Evolutionary conservation across 2,113 vertebrate genomes (phyloP).

Genomic region (Microcebus ravelobensis): DNA sequence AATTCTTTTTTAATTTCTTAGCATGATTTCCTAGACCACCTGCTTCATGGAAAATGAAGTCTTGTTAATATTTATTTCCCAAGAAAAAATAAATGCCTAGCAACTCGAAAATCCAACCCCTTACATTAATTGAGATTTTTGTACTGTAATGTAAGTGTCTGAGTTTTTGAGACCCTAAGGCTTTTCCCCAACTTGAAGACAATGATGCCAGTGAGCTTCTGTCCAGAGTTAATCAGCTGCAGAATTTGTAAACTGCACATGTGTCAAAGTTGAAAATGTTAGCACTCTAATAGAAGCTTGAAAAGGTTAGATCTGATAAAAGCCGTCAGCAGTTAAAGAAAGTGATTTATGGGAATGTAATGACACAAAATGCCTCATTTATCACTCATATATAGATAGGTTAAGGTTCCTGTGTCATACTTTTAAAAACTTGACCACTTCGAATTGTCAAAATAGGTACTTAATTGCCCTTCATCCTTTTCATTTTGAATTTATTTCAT

Average conservation of each 20-base stretch:
- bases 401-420: conserved; percentile 95
- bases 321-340: conserved; percentile 96
- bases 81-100: conserved; percentile 53
- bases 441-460: conserved; percentile 90
- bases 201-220: conserved; percentile 85
- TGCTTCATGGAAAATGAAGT: conserved; percentile 37
- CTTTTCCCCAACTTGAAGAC: conserved; percentile 85
- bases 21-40: not conserved
- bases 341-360: conserved; percentile 99
- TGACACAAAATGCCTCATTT: conserved; percentile 99
- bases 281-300: conserved; percentile 97
- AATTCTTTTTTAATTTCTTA: not conserved
- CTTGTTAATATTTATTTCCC: conserved; percentile 63
- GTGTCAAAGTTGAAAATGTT: conserved; percentile 99
- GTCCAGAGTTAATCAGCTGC: conserved; percentile 97
- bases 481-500: conserved; percentile 86
- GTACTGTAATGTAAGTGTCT: conserved; percentile 59
- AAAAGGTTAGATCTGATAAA: conserved; percentile 99
- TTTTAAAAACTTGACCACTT: conserved; percentile 95
- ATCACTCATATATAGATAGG: conserved; percentile 94
- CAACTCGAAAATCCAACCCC: conserved; percentile 21
- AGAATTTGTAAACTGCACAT: conserved; percentile 96
- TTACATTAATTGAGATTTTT: conserved; percentile 73
- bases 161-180: conserved; percentile 78
- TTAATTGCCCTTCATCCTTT: conserved; percentile 88